Conservation (phyloP, 92 coral and sea anemone genomes). For the Galaxea fascicularis region DNA sequence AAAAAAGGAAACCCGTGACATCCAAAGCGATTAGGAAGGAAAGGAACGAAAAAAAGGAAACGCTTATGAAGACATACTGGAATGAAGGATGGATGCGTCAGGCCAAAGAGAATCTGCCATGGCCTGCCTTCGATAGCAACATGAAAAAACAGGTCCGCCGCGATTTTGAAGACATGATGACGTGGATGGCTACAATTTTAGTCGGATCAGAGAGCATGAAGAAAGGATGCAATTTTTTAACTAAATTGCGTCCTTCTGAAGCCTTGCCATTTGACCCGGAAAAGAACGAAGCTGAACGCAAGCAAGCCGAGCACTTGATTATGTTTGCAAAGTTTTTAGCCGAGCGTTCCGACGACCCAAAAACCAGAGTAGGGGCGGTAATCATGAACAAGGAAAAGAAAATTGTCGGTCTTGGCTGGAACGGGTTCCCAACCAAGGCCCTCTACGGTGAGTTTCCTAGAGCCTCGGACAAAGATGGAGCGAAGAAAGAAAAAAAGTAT, state of each 20-base stretch:
- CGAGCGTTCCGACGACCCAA: constrained; percentile 87
- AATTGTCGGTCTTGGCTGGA: constrained; percentile 84
- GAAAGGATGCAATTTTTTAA: neutral
- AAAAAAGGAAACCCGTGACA: neutral
- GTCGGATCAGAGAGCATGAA: neutral
- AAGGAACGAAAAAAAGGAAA: neutral
- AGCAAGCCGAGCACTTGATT: constrained; percentile 63
- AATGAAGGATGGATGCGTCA: constrained; percentile 30
- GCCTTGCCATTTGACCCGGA: too few species aligned
- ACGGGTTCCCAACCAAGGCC: constrained; percentile 87
- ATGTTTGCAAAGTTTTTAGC: constrained; percentile 78
- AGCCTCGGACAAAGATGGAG: constrained; percentile 63
- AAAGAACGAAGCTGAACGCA: neutral
- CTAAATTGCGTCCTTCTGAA: neutral
- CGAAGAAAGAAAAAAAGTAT: constrained; percentile 60
- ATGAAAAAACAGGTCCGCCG: constrained; percentile 44
- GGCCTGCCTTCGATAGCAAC: constrained; percentile 55
- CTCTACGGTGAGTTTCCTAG: constrained; percentile 85
- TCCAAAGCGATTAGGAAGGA: neutral
- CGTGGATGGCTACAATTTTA: constrained; percentile 71
- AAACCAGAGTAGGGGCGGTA: constrained; percentile 80
- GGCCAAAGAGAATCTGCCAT: constrained; percentile 49
- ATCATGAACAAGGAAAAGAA: constrained; percentile 55
- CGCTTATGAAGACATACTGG: constrained; percentile 25
- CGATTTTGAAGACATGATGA: constrained; percentile 61